Evolutionary conservation across 2,888 invertebrate genomes (phyloP).

Genomic region (Lithophane leautieri): DNA sequence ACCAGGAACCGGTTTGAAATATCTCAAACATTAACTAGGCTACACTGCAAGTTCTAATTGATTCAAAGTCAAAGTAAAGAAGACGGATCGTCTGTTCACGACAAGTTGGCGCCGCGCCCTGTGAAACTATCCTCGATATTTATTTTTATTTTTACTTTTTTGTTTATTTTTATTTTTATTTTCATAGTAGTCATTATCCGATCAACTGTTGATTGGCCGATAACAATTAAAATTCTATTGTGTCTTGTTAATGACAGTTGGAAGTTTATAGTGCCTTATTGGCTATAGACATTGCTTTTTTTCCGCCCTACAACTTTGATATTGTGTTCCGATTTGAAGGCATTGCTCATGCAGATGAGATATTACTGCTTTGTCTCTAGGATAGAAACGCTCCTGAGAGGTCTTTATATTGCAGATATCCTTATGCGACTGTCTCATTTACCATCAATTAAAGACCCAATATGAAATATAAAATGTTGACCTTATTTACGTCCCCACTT

Average conservation of each 20-base stretch:
- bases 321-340: too few species aligned
- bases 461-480: neutral
- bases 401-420: too few species aligned
- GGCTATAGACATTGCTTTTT: neutral
- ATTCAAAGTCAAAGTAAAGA: conserved; percentile 4
- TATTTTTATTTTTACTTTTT: neutral
- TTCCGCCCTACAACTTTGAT: neutral
- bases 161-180: too few species aligned
- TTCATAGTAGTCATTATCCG: too few species aligned
- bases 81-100: conserved; percentile 14
- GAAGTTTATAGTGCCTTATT: neutral
- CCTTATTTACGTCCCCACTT: neutral
- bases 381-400: too few species aligned
- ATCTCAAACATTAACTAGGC: neutral
- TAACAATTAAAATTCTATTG: too few species aligned
- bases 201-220: too few species aligned
- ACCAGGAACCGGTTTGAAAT: neutral
- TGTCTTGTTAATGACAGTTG: too few species aligned
- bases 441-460: neutral
- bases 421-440: too few species aligned
- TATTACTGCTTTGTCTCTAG: too few species aligned
- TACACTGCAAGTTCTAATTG: conserved; percentile 16
- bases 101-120: neutral
- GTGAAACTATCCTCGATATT: neutral
- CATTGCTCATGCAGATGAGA: too few species aligned